Evolutionary conservation across 2,888 invertebrate species (phyloP), one percentile per base, ranked within the genome.

Genomic region (Tenthredo amoena): DNA sequence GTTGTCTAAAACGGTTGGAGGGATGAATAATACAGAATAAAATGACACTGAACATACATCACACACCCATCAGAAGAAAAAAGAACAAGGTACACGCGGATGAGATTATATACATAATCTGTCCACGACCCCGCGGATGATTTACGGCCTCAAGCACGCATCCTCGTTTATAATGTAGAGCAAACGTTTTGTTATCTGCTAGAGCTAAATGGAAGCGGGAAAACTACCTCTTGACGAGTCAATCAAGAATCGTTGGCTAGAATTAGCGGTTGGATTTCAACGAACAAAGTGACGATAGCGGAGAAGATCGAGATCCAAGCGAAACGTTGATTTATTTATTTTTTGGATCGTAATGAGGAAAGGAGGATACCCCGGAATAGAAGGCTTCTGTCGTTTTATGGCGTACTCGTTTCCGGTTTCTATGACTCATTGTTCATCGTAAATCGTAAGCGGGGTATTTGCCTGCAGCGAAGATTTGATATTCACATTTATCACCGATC

Each of bases 201-300:
- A 40, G 15, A 81, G 40, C 40, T 62, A 21, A 58, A 81, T 81
- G 81, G 58, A 81, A 62, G 6, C 26, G 37, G 37, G 34, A 81
- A 21, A 62, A 62, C 62, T 21, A 58, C 81, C 62, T 62, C 81
- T 62, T 10, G 81, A 62, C 12, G 21, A 81, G 62, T 40, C 58
- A 62, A 81, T 62, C 58, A 40, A 81, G 40, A 81, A 81, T 40
- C 40, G 37, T 26, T 62, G n/a, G 62, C 43, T 62, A 62, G n/a
- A n/a, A 81, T 81, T 62, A 81, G 81, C 77, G 81, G 21, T 81
- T 26, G 40, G 62, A 81, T 81, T 81, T 81, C 81, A 62, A 10
- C 37, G 40, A 15, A 18, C 18, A 81, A 37, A 26, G 34, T 34
- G 21, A 34, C 2, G 34, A 62, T 40, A 76, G 74, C 50, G 12